Conservation (phyloP, 1,140 invertebrate species). For the Leptonema lineaticorne region DNA sequence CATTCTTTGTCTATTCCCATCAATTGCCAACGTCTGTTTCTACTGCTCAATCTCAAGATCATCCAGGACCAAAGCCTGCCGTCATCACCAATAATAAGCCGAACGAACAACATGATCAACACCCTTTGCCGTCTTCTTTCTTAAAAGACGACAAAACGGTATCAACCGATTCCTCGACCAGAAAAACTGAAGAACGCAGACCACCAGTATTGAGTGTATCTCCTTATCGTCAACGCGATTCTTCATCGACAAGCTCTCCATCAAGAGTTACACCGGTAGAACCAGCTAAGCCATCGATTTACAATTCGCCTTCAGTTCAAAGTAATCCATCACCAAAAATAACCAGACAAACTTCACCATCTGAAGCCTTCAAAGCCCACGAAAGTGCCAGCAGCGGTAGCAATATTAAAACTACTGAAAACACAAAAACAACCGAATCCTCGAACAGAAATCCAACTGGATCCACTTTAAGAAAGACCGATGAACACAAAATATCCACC, state of each 20-base stretch:
- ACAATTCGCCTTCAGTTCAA: not conserved
- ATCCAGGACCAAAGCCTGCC: not conserved
- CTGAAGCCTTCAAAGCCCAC: conserved; percentile 2
- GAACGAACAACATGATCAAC: not conserved
- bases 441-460: not conserved
- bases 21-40: conserved; percentile 6
- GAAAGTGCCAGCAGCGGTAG: not conserved
- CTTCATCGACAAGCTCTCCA: not conserved
- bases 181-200: not conserved
- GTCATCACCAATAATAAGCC: not conserved
- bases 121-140: not conserved
- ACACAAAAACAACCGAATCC: not conserved
- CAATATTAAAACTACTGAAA: not conserved
- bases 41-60: not conserved
- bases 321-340: not conserved
- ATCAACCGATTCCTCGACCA: not conserved
- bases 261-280: not conserved
- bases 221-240: not conserved
- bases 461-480: no score
- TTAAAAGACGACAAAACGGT: not conserved
- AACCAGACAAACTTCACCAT: not conserved
- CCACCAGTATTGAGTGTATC: not conserved
- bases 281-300: not conserved
- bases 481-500: not conserved
- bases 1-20: not conserved